Conservation (phyloP, 2,888 invertebrate genomes). For the Chymomyza procnemis region DNA sequence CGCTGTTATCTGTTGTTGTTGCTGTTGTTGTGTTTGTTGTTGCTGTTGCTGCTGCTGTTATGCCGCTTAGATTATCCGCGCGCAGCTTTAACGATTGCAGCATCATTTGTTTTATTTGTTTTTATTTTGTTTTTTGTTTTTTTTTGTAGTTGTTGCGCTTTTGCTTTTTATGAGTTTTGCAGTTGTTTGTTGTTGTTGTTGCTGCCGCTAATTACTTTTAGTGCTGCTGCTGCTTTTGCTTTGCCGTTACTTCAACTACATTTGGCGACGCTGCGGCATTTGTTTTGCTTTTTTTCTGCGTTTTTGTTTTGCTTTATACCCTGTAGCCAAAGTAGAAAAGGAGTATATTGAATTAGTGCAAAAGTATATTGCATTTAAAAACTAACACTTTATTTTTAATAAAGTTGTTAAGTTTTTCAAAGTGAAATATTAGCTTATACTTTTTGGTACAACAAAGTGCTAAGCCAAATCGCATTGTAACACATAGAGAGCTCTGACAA, state of each 20-base stretch:
- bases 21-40: constrained; percentile 21
- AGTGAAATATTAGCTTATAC: too few species aligned
- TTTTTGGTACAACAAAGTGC: too few species aligned
- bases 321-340: background rate
- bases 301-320: background rate
- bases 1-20: constrained; percentile 14
- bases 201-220: constrained; percentile 65
- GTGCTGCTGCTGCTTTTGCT: constrained; percentile 35
- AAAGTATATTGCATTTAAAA: too few species aligned
- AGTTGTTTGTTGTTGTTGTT: constrained; percentile 12
- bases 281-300: too few species aligned
- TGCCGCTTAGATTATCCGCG: constrained; percentile 75
- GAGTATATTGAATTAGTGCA: background rate
- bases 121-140: constrained; percentile 1
- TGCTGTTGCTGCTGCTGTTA: constrained; percentile 41
- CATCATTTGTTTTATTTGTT: constrained; percentile 70
- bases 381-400: too few species aligned
- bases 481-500: too few species aligned
- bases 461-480: too few species aligned
- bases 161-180: constrained; percentile 8
- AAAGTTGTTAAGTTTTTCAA: too few species aligned
- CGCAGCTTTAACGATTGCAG: constrained; percentile 77
- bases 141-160: constrained; percentile 38
- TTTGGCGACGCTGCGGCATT: constrained; percentile 46
- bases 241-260: constrained; percentile 31